Percentiles rank a stretch among this genome's conserved stretches.
Conservation (phyloP, 2,888 invertebrate genomes). For the Eledone cirrhosa region DNA sequence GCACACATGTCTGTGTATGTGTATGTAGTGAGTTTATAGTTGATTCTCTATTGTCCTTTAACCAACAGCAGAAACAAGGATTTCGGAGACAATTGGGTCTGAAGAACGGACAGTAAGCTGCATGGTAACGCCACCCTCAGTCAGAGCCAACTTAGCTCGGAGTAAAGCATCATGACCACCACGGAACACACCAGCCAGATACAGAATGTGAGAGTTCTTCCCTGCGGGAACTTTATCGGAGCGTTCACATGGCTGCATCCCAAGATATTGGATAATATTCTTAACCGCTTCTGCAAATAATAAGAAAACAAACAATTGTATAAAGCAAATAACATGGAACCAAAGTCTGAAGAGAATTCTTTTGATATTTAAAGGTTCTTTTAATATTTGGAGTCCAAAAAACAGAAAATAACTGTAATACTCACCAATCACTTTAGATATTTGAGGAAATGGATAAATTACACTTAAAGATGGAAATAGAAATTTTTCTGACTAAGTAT, state of each 20-base stretch:
- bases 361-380: too few relatives aligned
- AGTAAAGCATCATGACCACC: constrained; percentile 91
- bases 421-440: too few relatives aligned
- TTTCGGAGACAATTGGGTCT: constrained; percentile 84
- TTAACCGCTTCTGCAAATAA: constrained; percentile 77
- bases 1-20: too few relatives aligned
- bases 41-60: constrained; percentile 36
- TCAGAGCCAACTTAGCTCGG: constrained; percentile 82
- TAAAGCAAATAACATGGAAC: too few relatives aligned
- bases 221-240: constrained; percentile 85
- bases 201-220: constrained; percentile 80
- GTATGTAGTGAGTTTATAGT: too few relatives aligned
- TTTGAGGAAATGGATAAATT: too few relatives aligned
- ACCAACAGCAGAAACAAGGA: constrained; percentile 72
- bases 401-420: too few relatives aligned
- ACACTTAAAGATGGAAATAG: too few relatives aligned
- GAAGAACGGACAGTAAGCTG: constrained; percentile 88
- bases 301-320: background rate
- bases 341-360: too few relatives aligned
- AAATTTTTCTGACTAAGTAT: too few relatives aligned
- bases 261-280: constrained; percentile 83
- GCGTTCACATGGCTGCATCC: constrained; percentile 85
- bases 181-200: constrained; percentile 86
- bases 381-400: too few relatives aligned
- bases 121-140: constrained; percentile 80